These are phyloP conservation scores for Manis pentadactyla DNA, from an alignment of 2,797 vertebrate genomes.

Conservation along the genomic window DNA sequence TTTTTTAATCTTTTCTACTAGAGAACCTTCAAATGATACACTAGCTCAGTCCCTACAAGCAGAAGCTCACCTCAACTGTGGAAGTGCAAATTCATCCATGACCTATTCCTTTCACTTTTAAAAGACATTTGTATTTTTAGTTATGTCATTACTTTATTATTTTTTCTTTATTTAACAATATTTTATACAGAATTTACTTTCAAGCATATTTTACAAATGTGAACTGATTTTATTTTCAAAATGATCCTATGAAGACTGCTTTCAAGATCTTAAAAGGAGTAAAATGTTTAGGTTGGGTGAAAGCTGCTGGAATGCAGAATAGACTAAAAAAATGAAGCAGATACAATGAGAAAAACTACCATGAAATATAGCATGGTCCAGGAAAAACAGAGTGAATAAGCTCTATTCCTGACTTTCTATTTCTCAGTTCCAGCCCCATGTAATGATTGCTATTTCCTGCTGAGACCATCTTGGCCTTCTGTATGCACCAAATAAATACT, in stretches of 20 bases:
- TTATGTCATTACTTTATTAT: not conserved
- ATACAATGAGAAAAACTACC: not conserved
- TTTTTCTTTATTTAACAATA: constrained; percentile 1
- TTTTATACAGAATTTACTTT: not conserved
- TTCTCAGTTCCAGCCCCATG: not conserved
- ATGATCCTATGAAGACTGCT: not conserved
- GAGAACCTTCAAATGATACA: not conserved
- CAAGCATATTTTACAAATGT: not conserved
- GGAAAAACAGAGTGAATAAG: not conserved
- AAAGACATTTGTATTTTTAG: not conserved
- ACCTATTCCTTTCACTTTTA: not conserved
- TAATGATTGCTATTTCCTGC: not conserved
- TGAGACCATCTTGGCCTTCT: not conserved
- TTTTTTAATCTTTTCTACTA: not conserved
- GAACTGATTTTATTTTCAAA: not conserved
- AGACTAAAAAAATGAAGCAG: not conserved
- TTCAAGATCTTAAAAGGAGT: not conserved
- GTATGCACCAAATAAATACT: not conserved
- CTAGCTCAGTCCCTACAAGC: not conserved
- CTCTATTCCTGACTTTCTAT: not conserved
- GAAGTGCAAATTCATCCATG: not conserved
- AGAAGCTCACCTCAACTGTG: not conserved
- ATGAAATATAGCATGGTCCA: not conserved
- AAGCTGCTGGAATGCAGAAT: not conserved
- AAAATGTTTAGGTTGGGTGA: not conserved